Evolutionary conservation across 2,797 vertebrate genomes (phyloP), one percentile per base, ranked within the genome.

Genomic region (Anabas testudineus): DNA sequence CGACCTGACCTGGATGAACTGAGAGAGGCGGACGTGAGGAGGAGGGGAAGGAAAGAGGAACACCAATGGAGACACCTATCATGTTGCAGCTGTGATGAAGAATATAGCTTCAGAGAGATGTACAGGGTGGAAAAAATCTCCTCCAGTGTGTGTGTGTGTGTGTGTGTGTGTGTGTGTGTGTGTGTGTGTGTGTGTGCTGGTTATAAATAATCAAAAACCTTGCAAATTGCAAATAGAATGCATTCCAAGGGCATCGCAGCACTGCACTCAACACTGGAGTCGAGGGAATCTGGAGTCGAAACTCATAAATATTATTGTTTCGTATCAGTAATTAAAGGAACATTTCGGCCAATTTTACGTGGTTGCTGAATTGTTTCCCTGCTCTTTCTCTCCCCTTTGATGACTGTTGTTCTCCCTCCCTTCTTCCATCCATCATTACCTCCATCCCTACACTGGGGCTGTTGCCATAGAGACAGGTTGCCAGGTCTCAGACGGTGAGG

Each of bases 381-480:
- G 16, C 56, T 75, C 36, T 53, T 63, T 67, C 52, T 45, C 22
- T 60, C 46, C 41, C 36, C 41, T 82, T 70, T 71, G 60, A 80
- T 81, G 28, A 2, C 28, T 41, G 28, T 14, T 32, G 34, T 49
- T 52, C 68, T 21, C 52, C 24, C 66, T 34, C 67, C 42, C 63
- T 71, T 18, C 45, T 45, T n/a, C 22, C 45, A 28, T 52, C 60
- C 13, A 43, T 61, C 60, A 21, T 22, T 67, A 58, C 67, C 65
- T 82, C 82, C 79, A 68, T 82, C 78, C 62, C 62, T 18, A 36
- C 67, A 52, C 69, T 56, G 71, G 32, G 47, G 57, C 55, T 72
- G 89, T 91, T 92, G 83, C 88, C 80, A 90, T 91, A 51, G 91
- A 49, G 57, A 91, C 63, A 30, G 78, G 86, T 85, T 84, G 81